Evolutionary conservation across 2,888 invertebrate genomes (phyloP), one percentile per base, ranked within the genome.

Genomic region (Cancer borealis): DNA sequence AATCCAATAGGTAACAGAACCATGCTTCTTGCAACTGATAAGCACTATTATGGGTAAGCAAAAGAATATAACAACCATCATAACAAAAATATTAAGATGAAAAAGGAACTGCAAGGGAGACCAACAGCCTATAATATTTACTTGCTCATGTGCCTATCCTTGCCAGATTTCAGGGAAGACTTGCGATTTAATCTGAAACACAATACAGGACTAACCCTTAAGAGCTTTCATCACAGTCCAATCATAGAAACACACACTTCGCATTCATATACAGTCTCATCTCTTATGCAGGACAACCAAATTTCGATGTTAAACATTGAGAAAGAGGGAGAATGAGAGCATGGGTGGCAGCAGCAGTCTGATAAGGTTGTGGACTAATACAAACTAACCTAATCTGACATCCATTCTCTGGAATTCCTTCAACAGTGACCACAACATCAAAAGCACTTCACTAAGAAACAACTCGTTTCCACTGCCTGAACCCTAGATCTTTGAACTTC

Each of bases 101-200:
- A 26, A 54, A 60, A 87, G 39, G 92, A 88, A 45, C 6, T 60
- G 66, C 60, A 66, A n/a, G 39, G 46, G 88, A 47, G 89, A 92
- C 47, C 47, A 60, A 87, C 14, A 47, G 88, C 30, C 66, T 92
- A 30, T 47, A 26, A 66, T 94, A 30, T 90, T 92, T 94, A 94
- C 94, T 94, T 94, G 94, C 90, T 94, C 93, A 88, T 89, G 60
- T 60, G 94, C 60, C 66, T 94, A 90, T 94, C 94, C 92, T 92
- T 94, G 94, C 89, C 60, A 79, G 88, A 47, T 90, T 94, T 94
- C 30, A 88, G 39, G 8, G 94, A 92, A 90, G 94, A 89, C 89
- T 94, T 94, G 92, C 89, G 91, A 79, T 90, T 90, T 92, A 94
- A 92, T 84, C 94, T 94, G 94, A 94, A 94, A 94, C 90, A 92